Evolutionary conservation across 2,113 vertebrate genomes (phyloP), one percentile per base, ranked within the genome.

Genomic region (Neogobius melanostomus): DNA sequence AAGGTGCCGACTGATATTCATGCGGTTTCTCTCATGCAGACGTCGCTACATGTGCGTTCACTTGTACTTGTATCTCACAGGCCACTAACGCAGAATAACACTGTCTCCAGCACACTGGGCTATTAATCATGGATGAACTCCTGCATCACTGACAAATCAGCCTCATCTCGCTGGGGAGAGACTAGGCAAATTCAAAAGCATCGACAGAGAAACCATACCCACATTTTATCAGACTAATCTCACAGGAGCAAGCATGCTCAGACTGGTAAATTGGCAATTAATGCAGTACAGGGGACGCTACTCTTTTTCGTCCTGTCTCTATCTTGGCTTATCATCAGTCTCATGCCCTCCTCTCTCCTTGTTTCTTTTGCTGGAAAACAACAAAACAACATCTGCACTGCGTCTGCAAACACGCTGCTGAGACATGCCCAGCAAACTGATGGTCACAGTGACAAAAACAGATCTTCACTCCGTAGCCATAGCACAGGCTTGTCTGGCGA

Each of bases 121-220:
- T 90, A 91, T 92, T 92, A 93, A 92, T 92, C 91, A 92, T 93
- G 87, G 88, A 93, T 92, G 90, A 92, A 91, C 91, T 90, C 85
- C 88, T 88, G 90, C 88, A 92, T 91, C 90, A 92, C 89, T 87
- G 86, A 89, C 90, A 91, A 93, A 92, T 91, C 82, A 90, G 87
- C 71, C 87, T 91, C 83, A 90, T 91, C 91, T 92, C 90, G 82
- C 83, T 81, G 72, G 88, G 85, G 84, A 89, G 60, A 67, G 69
- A 71, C 36, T 73, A 84, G 59, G 71, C 51, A 14, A 47, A 66
- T 36, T 69, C 10, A 72, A 66, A 51, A 11, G 21, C 7, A 68
- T 46, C 52, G 50, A 71, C 61, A 63, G 11, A 57, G 62, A 76
- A 62, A 44, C n/a, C 69, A 82, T 77, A 72, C 71, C 81, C 72